phyloP scores from a whole-genome alignment of 2,888 invertebrate genomes.

The Trichogramma dendrolimi region DNA sequence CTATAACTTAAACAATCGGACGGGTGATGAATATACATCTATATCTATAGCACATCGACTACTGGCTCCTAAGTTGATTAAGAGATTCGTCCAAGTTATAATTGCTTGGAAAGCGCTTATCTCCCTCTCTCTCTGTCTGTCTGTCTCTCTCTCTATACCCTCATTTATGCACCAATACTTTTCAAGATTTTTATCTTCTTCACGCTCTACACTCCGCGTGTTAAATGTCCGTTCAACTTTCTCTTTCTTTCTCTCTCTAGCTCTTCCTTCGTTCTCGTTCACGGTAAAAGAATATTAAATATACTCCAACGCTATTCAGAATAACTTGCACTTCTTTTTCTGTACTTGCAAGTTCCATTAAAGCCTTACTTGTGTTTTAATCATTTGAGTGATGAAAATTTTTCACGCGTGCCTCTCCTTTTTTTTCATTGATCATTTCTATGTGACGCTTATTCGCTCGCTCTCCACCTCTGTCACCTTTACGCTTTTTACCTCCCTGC shows the following conservation, averaged over 20 bases:
- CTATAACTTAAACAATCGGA: background rate
- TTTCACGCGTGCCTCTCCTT: constrained; percentile 1
- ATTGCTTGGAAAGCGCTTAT: constrained; percentile 20
- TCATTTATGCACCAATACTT: constrained; percentile 7
- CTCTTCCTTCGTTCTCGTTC: background rate
- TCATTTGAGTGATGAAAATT: constrained; percentile 15
- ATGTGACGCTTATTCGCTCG: no score
- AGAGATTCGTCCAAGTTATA: constrained; percentile 25
- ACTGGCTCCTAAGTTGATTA: constrained; percentile 34
- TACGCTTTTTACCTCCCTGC: background rate
- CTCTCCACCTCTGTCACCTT: background rate
- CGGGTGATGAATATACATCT: no score
- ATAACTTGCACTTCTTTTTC: background rate
- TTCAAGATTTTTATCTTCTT: constrained; percentile 2
- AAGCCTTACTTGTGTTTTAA: constrained; percentile 9
- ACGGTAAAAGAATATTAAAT: background rate
- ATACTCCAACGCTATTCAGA: background rate
- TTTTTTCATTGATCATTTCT: background rate
- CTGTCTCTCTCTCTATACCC: no score
- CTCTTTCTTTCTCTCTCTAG: no score
- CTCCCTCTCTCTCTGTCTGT: background rate
- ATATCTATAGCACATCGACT: constrained; percentile 1
- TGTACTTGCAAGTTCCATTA: constrained; percentile 13
- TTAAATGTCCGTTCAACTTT: no score
- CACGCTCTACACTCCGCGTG: background rate